Evolutionary conservation across 2,888 invertebrate species (phyloP), one percentile per base, ranked within the genome.

Genomic region (Platerodrilus igneus): DNA sequence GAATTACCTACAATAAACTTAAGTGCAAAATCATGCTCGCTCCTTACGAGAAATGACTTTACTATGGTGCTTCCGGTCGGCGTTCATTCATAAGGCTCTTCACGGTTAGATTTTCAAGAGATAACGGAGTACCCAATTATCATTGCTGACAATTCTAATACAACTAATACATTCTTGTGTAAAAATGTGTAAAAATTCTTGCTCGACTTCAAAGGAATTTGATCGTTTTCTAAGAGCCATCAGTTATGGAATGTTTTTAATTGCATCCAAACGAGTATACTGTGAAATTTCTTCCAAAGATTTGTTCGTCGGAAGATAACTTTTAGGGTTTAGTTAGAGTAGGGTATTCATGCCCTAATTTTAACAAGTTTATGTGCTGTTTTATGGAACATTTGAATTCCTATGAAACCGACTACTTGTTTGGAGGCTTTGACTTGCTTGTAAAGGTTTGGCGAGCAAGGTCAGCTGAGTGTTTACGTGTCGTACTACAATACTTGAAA

Each of bases 11-110:
- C 57, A 64, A 66, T 64, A 64, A 63, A 64, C 45, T 63, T 66
- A 64, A 66, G 66, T 66, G 66, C 66, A 66, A 64, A 66, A 62
- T 64, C 66, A 62, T 66, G 66, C 64, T 64, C 53, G 43, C 45
- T 47, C 52, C 56, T 35, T 48, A 49, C 48, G 39, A 54, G 52
- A 57, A 53, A 58, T 55, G 53, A 55, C 54, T 55, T 57, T 52
- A 52, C 50, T 46, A 47, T 49, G 42, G 26, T 50, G 57, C 57
- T 60, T 61, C 61, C 61, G 61, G 61, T 56, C 56, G 46, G 46
- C 34, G 30, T 44, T 42, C 46, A 44, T 48, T 48, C 44, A 48
- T 41, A 41, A 44, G 40, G 37, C 39, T 41, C 43, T 45, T 37
- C 57, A 54, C 17, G 35, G 23, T 25, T 29, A 46, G 46, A 46